phyloP scores from a whole-genome alignment of 2,888 invertebrate species.

The Lasius fuliginosus region DNA sequence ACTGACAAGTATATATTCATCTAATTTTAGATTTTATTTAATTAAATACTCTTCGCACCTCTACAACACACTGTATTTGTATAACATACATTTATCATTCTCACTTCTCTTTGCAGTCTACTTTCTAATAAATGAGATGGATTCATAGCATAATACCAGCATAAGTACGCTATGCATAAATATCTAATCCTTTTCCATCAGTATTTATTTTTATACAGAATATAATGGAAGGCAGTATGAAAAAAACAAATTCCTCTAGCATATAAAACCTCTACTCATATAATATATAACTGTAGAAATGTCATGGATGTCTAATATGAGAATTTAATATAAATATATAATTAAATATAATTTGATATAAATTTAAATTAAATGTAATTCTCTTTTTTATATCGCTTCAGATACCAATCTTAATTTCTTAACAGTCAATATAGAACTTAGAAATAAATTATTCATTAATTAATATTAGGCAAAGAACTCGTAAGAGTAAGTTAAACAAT shows the following conservation, averaged over 20 bases:
- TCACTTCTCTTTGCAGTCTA: slow-evolving; percentile 75
- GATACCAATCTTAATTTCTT: background rate
- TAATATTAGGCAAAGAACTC: background rate
- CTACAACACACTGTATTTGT: slow-evolving; percentile 83
- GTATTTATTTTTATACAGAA: slow-evolving; percentile 24
- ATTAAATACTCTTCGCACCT: slow-evolving; percentile 85
- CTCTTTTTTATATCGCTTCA: background rate
- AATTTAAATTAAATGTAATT: slow-evolving; percentile 15
- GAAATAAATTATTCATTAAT: background rate
- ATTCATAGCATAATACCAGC: slow-evolving; percentile 74
- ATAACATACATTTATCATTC: slow-evolving; percentile 82
- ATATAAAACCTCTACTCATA: background rate
- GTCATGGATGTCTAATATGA: background rate
- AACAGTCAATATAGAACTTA: background rate
- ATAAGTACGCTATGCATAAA: slow-evolving; percentile 45
- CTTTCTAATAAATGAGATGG: slow-evolving; percentile 70
- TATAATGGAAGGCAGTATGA: slow-evolving; percentile 9
- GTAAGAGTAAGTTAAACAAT: slow-evolving; percentile 7
- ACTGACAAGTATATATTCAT: slow-evolving; percentile 56
- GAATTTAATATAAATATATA: background rate
- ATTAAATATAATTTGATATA: slow-evolving; percentile 15
- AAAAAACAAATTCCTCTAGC: background rate
- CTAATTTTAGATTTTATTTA: slow-evolving; percentile 84
- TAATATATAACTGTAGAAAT: slow-evolving; percentile 11
- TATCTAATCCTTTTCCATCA: slow-evolving; percentile 19